Conservation (phyloP, 2,113 vertebrate species). For the Uropsilus gracilis region DNA sequence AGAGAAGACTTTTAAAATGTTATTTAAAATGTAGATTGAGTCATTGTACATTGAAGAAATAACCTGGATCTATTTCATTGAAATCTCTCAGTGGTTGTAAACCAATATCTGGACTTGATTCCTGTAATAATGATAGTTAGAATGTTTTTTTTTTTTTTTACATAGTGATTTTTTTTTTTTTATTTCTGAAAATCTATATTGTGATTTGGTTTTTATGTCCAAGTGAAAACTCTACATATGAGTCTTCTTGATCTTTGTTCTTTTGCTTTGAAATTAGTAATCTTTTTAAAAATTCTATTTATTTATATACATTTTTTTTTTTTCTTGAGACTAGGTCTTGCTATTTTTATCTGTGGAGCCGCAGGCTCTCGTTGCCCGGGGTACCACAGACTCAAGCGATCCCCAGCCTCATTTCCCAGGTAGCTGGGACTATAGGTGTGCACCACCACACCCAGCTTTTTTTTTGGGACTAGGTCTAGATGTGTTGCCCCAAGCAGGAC, state of each 20-base stretch:
- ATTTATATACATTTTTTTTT: too few species aligned
- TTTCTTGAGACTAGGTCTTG: too few species aligned
- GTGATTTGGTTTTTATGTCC: background rate
- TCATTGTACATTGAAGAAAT: slow-evolving; percentile 21
- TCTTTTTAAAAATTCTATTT: too few species aligned
- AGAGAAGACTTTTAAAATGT: slow-evolving; percentile 41
- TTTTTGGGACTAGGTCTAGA: too few species aligned
- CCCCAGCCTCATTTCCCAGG: too few species aligned
- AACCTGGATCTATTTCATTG: background rate
- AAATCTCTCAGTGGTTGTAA: background rate
- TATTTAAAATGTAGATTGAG: slow-evolving; percentile 28
- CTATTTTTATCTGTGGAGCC: too few species aligned
- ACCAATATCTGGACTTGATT: background rate
- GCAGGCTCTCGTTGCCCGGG: too few species aligned
- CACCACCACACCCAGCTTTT: too few species aligned
- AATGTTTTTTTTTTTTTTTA: background rate
- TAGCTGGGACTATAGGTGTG: too few species aligned
- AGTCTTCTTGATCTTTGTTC: slow-evolving; percentile 5
- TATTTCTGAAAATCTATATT: slow-evolving; percentile 19
- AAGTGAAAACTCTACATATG: background rate
- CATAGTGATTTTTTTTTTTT: slow-evolving; percentile 9
- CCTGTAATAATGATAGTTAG: slow-evolving; percentile 23
- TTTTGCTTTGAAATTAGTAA: slow-evolving; percentile 48
- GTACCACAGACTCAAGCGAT: too few species aligned
- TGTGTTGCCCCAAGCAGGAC: too few species aligned